Base-by-base conservation (phyloP, 53 echinoderm and acorn worm species). In the Actinopyga echinites region DNA sequence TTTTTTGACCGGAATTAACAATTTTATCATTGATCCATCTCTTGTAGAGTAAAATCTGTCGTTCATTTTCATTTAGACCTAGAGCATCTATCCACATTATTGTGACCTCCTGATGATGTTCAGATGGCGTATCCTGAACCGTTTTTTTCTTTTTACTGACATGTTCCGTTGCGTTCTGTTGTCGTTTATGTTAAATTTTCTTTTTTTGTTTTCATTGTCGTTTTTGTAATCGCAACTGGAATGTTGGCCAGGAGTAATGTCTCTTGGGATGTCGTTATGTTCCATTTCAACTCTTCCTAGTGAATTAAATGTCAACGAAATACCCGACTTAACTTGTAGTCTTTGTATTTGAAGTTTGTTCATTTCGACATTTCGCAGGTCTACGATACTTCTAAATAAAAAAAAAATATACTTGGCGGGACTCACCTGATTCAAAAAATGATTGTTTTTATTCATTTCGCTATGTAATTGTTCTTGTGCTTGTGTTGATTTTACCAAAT, bases 341-440 rank as follows among this genome's bases (percentile, higher is more conserved):
- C 25, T n/a, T n/a, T n/a, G n/a, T n/a, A 23, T 58, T 25, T 58
- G 9, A 58, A 58, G 59, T 58, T 58, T n/a, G 3, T 58, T 58
- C 5, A 58, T 58, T 58, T 8, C 5, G 25, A 3, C 8, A 5
- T 58, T 58, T 23, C 25, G 3, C 59, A 58, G 5, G n/a, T 8
- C 59, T 58, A 58, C 5, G 10, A 25, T 67, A 4, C 33, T 67
- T 67, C 19, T 37, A 37, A 58, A 58, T 6, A 58, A 58, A 4
- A 80, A 57, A 30, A 79, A 79, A 10, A 79, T 57, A 56, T 79
- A 57, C 17, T 58, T 53, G 8, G 57, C 35, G 8, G 57, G 61
- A 3, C 30, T 32, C 80, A 35, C 57, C 36, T 80, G 80, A 80
- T 79, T 79, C 8, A 79, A 26, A 30, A 79, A 79, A 32, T 33